Evolutionary conservation across 1,140 invertebrate species (phyloP), one percentile per base, ranked within the genome.

Genomic region (Anagrus nilaparvatae): DNA sequence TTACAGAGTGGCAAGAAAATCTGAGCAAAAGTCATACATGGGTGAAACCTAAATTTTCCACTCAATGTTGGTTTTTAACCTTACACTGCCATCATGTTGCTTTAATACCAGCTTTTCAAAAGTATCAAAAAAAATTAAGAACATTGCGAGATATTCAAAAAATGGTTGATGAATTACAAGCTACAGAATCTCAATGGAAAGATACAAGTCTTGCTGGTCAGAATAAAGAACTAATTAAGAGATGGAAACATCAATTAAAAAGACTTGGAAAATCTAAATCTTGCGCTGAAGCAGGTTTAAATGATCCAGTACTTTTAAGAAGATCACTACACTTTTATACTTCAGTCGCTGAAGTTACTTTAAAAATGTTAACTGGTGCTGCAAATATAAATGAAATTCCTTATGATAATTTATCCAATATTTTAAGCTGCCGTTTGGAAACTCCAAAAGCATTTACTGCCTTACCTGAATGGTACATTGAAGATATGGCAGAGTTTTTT

Each of bases 61-160:
- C 93, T 0, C 87, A 95, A 50, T 97, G 93, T 60, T 97, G 94
- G 87, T 97, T 95, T 65, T 67, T 97, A 20, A 96, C 93, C 0
- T 70, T 97, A 10, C 87, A 94, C 59, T 87, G 84, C 58, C 90
- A 97, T 67, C 90, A 97, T 60, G 72, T 97, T 28, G 82, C 87
- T 18, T 73, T 96, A 19, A 70, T 95, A 46, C 92, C 94, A 3
- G 81, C 86, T 3, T 73, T 92, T 14, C 82, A 89, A 55, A 88
- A 87, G 37, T 91, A 97, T 60, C 84, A 89, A 54, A 72, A 87
- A 43, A 76, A 87, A 46, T 65, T 81, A 41, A 76, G 90, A 44
- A 82, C 84, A 23, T 77, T 95, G 27, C 75, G 87, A 21, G 91
- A 95, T 55, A 66, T 96, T n/a, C 85, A 93, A 50, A 89, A 91